These are phyloP conservation scores for Sebastes trivittatus DNA, from an alignment of 2,797 vertebrate species.

Conservation along the genomic window DNA sequence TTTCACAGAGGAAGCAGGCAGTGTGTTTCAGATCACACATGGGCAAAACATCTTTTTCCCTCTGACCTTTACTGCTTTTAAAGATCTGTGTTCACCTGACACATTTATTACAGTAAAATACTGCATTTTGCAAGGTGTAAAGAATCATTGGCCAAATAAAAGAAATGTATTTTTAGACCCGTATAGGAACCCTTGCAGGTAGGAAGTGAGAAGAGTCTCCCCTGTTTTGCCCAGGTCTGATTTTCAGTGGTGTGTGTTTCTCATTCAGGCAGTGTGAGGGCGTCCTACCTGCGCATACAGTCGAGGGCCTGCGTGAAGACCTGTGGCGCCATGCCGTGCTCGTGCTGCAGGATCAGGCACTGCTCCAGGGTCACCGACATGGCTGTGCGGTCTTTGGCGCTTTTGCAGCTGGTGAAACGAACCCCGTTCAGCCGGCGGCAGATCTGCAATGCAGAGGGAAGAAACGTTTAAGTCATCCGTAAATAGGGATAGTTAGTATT, in stretches of 20 bases:
- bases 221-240: slow-evolving; percentile 15
- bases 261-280: not conserved
- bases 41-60: slow-evolving; percentile 9
- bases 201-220: not conserved
- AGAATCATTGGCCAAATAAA: not conserved
- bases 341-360: slow-evolving; percentile 95
- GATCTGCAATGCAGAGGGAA: slow-evolving; percentile 72
- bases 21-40: slow-evolving; percentile 7
- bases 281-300: slow-evolving; percentile 97
- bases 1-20: slow-evolving; percentile 19
- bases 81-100: not conserved
- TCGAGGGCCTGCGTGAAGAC: slow-evolving; percentile 98
- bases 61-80: not conserved
- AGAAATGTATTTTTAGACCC: not conserved
- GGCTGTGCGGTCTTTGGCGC: slow-evolving; percentile 97
- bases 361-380: slow-evolving; percentile 99
- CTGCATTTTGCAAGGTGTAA: not conserved
- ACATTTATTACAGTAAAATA: not conserved
- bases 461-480: not conserved
- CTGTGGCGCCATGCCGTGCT: slow-evolving; percentile 97
- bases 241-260: not conserved
- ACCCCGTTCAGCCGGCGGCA: slow-evolving; percentile 96
- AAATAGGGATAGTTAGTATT: not conserved
- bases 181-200: not conserved
- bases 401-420: slow-evolving; percentile 98